Evolutionary conservation across 2,888 invertebrate genomes (phyloP), one percentile per base, ranked within the genome.

Genomic region (Disparrhopalites patrizii): DNA sequence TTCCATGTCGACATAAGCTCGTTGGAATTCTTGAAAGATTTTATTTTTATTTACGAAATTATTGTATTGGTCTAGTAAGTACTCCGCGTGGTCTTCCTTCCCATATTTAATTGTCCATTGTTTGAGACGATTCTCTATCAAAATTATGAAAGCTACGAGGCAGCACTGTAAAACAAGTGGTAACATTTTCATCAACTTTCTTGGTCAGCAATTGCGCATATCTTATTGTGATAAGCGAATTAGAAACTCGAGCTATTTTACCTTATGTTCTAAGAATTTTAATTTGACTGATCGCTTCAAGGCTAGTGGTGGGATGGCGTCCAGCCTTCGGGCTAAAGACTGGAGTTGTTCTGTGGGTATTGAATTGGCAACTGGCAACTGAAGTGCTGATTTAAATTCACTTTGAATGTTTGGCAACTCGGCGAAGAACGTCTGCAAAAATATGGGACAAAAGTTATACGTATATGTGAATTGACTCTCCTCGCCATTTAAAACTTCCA

Each of bases 11-110:
- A 90, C 83, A 77, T 88, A 93, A 38, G 93, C 93, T 81, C 91
- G 89, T 78, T 92, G 91, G 78, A 93, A 93, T 81, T 93, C 93
- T 81, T 93, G 92, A 84, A 93, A 93, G 77, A 93, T 91, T 81
- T 91, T 88, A 80, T 93, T 92, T 76, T 88, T 87, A n/a, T 91
- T 91, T 43, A 93, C 92, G 79, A 93, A 93, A 81, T 91, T 92
- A 77, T 90, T 86, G 78, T 93, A 93, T 78, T 93, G 92, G 74
- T 92, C 91, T 78, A 93, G 80, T 79, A 92, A 85, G 78, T 88
- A 88, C 78, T 87, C 85, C 25, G 91, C 92, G 79, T 88, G 87
- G 69, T 91, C 90, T 76, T 91, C 85, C 61, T 85, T 84, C 47
- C 93, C 93, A 77, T 91, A 94, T 80, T 93, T 94, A 33, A 89